Evolutionary conservation across 2,888 invertebrate genomes (phyloP), one percentile per base, ranked within the genome.

Genomic region (Dicycla oo): DNA sequence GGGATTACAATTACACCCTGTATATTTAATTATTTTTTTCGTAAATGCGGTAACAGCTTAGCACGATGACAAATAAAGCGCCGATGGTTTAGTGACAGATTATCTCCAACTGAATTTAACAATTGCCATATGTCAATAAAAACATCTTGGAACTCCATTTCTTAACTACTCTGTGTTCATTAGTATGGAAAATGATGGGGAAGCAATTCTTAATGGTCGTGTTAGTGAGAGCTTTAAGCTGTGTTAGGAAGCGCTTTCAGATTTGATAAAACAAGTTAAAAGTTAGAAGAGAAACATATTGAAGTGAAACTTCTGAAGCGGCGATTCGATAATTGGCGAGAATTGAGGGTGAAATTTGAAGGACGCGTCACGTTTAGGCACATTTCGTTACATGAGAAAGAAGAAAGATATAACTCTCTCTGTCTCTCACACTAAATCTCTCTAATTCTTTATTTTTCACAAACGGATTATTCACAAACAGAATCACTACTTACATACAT

Each of bases 161-260:
- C 53, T 69, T 40, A 40, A 38, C 62, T 67, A 69, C 34, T 70
- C 69, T 23, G 49, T 76, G 65, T 77, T 13, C 10, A 6, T 73
- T 63, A 78, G 66, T 73, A 67, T 49, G 20, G 45, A 80, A 69
- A 64, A 65, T 78, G 56, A 73, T 51, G 49, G 43, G 23, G 0
- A 53, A 80, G 80, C 81, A 4, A 81, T 74, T 61, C 51, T 68
- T 69, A 45, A 73, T 80, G 81, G 40, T 34, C 43, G 38, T 67
- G 69, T 80, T 74, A 80, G 78, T 74, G 63, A 67, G 69, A 69
- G 76, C 67, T 57, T 64, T 30, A 64, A 71, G 78, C 80, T 20
- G 34, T 49, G 49, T 80, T 76, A 79, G 30, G 3, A 76, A 80
- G 72, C 76, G 78, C 80, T 80, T 62, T 53, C 2, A 18, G 26